These are phyloP conservation scores for Ephestia elutella DNA, from an alignment of 1,140 invertebrate species.

Conservation along the genomic window DNA sequence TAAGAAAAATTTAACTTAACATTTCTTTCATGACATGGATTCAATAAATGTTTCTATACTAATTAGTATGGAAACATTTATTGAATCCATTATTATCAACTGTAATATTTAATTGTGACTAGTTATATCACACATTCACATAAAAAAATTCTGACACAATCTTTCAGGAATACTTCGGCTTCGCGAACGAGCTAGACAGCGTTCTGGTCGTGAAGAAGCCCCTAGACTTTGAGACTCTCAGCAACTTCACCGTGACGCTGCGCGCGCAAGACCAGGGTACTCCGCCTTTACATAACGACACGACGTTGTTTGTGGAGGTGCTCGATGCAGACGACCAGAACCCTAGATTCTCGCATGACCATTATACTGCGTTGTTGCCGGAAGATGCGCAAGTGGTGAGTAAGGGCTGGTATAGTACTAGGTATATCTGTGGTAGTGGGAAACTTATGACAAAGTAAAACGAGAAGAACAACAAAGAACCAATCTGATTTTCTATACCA, in stretches of 20 bases:
- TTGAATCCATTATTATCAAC: no score
- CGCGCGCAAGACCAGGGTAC: slow-evolving; percentile 90
- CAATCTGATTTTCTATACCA: no score
- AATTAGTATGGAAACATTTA: no score
- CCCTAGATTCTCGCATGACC: slow-evolving; percentile 85
- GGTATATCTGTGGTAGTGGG: background rate
- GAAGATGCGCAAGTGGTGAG: slow-evolving; percentile 76
- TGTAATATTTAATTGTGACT: no score
- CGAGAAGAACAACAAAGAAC: no score
- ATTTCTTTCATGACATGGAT: no score
- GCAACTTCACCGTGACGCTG: slow-evolving; percentile 86
- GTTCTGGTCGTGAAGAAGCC: slow-evolving; percentile 86
- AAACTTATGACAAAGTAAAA: no score
- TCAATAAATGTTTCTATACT: no score
- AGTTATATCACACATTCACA: no score
- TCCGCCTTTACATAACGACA: slow-evolving; percentile 84
- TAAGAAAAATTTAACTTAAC: no score
- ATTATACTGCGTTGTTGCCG: slow-evolving; percentile 83
- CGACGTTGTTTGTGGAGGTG: slow-evolving; percentile 84
- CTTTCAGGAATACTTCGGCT: slow-evolving; percentile 83
- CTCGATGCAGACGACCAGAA: slow-evolving; percentile 96
- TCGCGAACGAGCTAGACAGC: slow-evolving; percentile 90
- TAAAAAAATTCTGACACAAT: no score
- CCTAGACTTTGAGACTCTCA: slow-evolving; percentile 88
- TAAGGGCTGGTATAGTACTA: background rate